phyloP scores from a whole-genome alignment of 2,797 vertebrate genomes.

The Valencia hispanica region DNA sequence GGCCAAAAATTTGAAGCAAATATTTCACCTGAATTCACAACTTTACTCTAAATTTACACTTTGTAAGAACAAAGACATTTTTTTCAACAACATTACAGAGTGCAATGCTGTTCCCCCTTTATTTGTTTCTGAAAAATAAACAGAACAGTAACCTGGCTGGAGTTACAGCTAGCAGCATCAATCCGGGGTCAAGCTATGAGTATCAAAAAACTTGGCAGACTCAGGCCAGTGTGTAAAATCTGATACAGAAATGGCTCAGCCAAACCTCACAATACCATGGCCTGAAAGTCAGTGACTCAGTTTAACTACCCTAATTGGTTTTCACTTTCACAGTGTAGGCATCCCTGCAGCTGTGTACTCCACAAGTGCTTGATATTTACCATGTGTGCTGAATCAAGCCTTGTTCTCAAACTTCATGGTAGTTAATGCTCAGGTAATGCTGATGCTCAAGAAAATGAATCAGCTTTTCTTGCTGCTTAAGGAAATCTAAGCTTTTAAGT shows the following conservation, averaged over 20 bases:
- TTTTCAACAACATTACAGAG: no score
- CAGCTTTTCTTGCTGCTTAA: constrained; percentile 53
- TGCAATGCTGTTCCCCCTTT: constrained; percentile 6
- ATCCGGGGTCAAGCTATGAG: constrained; percentile 12
- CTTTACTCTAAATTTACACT: background rate
- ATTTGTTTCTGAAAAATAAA: constrained; percentile 24
- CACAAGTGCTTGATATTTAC: constrained; percentile 39
- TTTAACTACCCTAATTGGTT: constrained; percentile 42
- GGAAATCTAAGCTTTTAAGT: constrained; percentile 65
- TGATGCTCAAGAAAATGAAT: constrained; percentile 47
- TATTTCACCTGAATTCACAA: background rate
- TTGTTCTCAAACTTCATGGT: constrained; percentile 46
- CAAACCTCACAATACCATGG: constrained; percentile 17
- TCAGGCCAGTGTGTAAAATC: constrained; percentile 44
- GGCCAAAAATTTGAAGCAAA: background rate
- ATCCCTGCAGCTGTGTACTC: constrained; percentile 22
- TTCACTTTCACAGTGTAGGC: constrained; percentile 38
- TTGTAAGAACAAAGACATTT: background rate
- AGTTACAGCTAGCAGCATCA: constrained; percentile 10
- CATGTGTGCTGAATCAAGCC: constrained; percentile 43
- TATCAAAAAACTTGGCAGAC: constrained; percentile 31
- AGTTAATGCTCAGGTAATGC: constrained; percentile 24
- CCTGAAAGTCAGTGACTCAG: constrained; percentile 31
- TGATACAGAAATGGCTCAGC: constrained; percentile 33
- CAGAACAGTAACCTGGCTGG: constrained; percentile 11